phyloP scores from a whole-genome alignment of 2,888 invertebrate species.

The Drosophila setosimentum region DNA sequence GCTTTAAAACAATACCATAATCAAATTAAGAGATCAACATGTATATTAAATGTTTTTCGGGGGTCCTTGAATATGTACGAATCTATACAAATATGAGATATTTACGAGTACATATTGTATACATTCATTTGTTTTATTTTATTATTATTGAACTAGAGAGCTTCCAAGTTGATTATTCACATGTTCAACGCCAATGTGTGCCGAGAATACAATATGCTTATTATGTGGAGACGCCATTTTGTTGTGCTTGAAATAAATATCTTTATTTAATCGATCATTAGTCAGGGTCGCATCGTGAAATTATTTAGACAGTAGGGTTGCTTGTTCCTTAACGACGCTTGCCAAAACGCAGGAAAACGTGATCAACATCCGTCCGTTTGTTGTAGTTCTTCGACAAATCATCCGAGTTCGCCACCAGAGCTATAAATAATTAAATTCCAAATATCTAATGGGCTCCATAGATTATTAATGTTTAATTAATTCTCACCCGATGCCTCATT shows the following conservation, averaged over 20 bases:
- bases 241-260: slow-evolving; percentile 50
- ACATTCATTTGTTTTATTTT: slow-evolving; percentile 49
- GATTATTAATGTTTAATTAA: neutral
- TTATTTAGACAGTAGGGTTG: slow-evolving; percentile 7
- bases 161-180: slow-evolving; percentile 68
- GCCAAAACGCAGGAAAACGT: slow-evolving; percentile 95
- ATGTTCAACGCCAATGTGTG: slow-evolving; percentile 50
- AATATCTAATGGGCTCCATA: neutral
- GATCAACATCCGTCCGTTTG: slow-evolving; percentile 95
- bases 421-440: slow-evolving; percentile 50
- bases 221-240: slow-evolving; percentile 58
- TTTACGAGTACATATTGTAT: slow-evolving; percentile 27
- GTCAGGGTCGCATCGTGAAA: slow-evolving; percentile 45
- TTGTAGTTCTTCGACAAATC: slow-evolving; percentile 87
- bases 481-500: slow-evolving; percentile 85
- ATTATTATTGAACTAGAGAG: slow-evolving; percentile 72
- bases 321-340: slow-evolving; percentile 88
- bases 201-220: slow-evolving; percentile 43
- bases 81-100: slow-evolving; percentile 41
- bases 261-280: slow-evolving; percentile 36
- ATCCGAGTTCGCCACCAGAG: slow-evolving; percentile 83
- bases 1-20: slow-evolving; percentile 4
- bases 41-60: slow-evolving; percentile 53
- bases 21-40: slow-evolving; percentile 45
- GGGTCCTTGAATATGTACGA: slow-evolving; percentile 61